Base-by-base conservation (phyloP, 2,797 vertebrate genomes). In the Dermochelys coriacea region DNA sequence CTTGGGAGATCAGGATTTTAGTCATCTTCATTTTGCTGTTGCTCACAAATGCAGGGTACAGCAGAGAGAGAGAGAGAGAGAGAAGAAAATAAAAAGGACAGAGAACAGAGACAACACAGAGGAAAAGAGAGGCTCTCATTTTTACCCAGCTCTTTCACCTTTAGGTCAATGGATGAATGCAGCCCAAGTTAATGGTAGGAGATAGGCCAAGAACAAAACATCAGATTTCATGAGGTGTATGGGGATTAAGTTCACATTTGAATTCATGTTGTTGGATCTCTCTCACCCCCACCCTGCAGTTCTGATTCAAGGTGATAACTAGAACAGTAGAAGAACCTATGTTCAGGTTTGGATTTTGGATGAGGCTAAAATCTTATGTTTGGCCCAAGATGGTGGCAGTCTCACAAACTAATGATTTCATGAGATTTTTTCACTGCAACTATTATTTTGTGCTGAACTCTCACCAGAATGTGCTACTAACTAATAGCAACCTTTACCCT, bases 281-380 rank as follows among this genome's bases (percentile, higher is more conserved):
- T 89, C 31, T 90, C 6, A 9, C 90, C 88, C 88, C 12, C 45
- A 95, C 90, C 91, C 0, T 95, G 95, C 94, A 95, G 92, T 92
- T 50, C 57, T 64, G 61, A 55, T 52, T 94, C 12, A 50, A 54
- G 55, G n/a, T 37, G 64, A 41, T 71, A 37, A 37, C 41, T 2
- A 50, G 71, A 80, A 89, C 12, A 15, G 41, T 31, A 21, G 7
- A 89, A 23, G 50, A 47, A 31, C 23, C 34, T 8, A 2, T 18
- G 71, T 12, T 25, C 4, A 1, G 4, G 31, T 92, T 86, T 87
- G 84, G 25, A 87, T 45, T 14, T 14, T 54, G 51, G 1, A n/a
- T 75, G 74, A 87, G 80, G 31, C 19, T n/a, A 75, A 5, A 49
- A 1, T 0, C 41, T 8, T 19, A 8, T 55, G 7, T 85, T 80